Percentiles rank a stretch among this genome's conserved stretches.
These are phyloP conservation scores for Maccullochella peelii DNA, from an alignment of 2,113 vertebrate species.

Conservation along the genomic window DNA sequence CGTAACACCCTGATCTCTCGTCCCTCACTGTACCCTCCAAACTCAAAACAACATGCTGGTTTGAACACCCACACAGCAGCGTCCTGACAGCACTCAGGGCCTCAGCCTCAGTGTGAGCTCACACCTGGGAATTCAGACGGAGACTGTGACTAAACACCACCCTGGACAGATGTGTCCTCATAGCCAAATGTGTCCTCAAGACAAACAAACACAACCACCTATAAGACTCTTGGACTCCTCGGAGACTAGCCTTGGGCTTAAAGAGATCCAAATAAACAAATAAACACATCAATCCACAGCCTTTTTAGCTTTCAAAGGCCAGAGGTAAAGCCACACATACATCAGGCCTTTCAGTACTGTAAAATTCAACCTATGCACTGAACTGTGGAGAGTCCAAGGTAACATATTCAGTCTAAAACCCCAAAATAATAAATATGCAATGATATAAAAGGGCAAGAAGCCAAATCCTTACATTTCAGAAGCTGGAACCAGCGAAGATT, in stretches of 20 bases:
- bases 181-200: constrained; percentile 31
- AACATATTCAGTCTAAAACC: too few species aligned
- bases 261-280: constrained; percentile 23
- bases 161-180: constrained; percentile 69
- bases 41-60: constrained; percentile 47
- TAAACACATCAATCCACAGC: background rate
- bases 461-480: too few species aligned
- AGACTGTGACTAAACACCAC: constrained; percentile 58
- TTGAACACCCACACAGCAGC: constrained; percentile 39
- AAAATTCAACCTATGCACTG: background rate
- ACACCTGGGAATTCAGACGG: constrained; percentile 74
- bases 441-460: too few species aligned
- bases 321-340: background rate
- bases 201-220: constrained; percentile 65
- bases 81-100: constrained; percentile 39
- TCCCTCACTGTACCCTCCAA: constrained; percentile 16
- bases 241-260: background rate
- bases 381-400: background rate
- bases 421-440: too few species aligned
- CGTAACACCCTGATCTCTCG: constrained; percentile 11
- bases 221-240: background rate
- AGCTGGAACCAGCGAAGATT: background rate
- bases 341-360: background rate
- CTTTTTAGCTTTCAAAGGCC: background rate
- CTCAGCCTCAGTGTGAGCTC: constrained; percentile 58